Base-by-base conservation (phyloP, 2,888 invertebrate species). In the Ennomos fuscantarius region DNA sequence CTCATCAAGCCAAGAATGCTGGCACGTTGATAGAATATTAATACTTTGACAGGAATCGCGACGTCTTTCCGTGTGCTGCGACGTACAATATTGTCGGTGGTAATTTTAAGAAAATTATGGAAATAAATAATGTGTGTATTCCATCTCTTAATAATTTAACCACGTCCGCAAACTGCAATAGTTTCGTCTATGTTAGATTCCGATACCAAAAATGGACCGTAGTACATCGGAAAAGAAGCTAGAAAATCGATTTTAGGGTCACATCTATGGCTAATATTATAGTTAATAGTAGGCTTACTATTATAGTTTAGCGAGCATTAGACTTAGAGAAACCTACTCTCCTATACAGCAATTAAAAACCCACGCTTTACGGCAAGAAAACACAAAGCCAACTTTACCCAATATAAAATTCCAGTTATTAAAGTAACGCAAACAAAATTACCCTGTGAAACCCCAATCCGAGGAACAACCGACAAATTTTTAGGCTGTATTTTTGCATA, bases 1-100 rank as follows among this genome's bases (percentile, higher is more conserved):
- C 49, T 65, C 65, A 65, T 45, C 58, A 24, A 12, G 42, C 35
- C 56, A 62, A 54, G 68, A 68, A 69, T 68, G 67, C 55, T 53
- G 42, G 57, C 55, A 52, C 67, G 60, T 35, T 53, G 47, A 49
- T 59, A 12, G 70, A 66, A 70, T 70, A 63, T 54, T 70, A 69
- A 70, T 65, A 9, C 34, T 13, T 41, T 48, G 48, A 24, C 48
- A 42, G 47, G 54, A 54, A 39, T 48, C 48, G 35, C 39, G 35
- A 44, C 32, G 9, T 24, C 45, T 41, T 48, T 48, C 41, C 55
- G 45, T 13, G 9, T 40, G 49, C 44, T 55, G 40, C 32, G 8
- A 41, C 11, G 39, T n/a, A 12, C 24, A 39, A 49, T 12, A 42
- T 42, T 12, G 2, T 24, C 24, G 6, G 24, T 5, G 5, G 24